These are phyloP conservation scores for Lasioglossum morio DNA, from an alignment of 2,888 invertebrate species.

Conservation along the genomic window DNA sequence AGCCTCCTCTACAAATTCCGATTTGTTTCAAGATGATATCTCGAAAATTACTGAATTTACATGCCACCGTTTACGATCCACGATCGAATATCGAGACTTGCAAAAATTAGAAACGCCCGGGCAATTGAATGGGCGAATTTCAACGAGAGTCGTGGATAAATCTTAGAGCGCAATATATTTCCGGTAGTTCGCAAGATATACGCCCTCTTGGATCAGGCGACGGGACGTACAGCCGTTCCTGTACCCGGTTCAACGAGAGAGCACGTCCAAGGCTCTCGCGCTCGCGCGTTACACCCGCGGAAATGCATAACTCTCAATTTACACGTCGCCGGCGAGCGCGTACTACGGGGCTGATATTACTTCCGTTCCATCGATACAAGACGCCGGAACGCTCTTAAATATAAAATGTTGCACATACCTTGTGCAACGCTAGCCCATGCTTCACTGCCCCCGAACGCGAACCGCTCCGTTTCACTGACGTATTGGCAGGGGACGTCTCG, in stretches of 20 bases:
- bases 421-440: constrained; percentile 41
- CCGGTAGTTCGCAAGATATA: constrained; percentile 61
- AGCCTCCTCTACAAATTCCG: background rate
- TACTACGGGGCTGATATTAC: constrained; percentile 56
- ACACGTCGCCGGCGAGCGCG: constrained; percentile 45
- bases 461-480: constrained; percentile 16
- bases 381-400: constrained; percentile 43
- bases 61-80: background rate
- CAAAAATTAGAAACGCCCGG: background rate
- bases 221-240: constrained; percentile 55
- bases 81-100: background rate
- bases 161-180: constrained; percentile 68
- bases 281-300: constrained; percentile 40
- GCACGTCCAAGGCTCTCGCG: constrained; percentile 37
- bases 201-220: constrained; percentile 57
- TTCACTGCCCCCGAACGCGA: constrained; percentile 16
- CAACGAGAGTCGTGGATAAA: constrained; percentile 52
- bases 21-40: background rate
- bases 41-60: background rate
- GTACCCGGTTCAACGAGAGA: constrained; percentile 17
- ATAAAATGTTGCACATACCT: constrained; percentile 48
- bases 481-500: background rate
- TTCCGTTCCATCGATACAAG: constrained; percentile 52
- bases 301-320: constrained; percentile 72
- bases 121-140: constrained; percentile 15